Evolutionary conservation across 2,113 vertebrate genomes (phyloP), one percentile per base, ranked within the genome.

Genomic region (Melanotaenia duboulayi): DNA sequence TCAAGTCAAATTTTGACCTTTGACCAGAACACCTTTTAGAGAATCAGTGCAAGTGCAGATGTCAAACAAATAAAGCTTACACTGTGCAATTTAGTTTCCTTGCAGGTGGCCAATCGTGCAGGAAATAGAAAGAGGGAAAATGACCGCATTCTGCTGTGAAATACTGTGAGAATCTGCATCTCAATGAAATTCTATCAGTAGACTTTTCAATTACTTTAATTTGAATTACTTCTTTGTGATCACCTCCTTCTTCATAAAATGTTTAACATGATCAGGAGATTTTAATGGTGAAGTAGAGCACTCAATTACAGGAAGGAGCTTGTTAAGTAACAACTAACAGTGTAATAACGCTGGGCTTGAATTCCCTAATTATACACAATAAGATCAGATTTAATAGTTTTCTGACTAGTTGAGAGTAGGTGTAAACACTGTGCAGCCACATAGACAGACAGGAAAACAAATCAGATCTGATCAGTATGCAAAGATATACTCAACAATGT

Each of bases 1-100:
- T 75, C 57, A 82, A 83, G 65, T 77, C 80, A 73, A 42, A 81
- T 83, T 82, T 22, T 75, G 44, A 85, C 83, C 75, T 71, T 37
- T 62, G 68, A 75, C 77, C 73, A 42, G 35, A 61, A 37, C 73
- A 73, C 25, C 35, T 75, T 82, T 46, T 1, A 72, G 54, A 86
- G 19, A 86, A 73, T 65, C 40, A 63, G 32, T 42, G 55, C 55
- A 44, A 74, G 49, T 76, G 65, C 67, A 73, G 5, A 22, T 78
- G 78, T 75, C 52, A 71, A 74, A 87, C 76, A 87, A 83, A 87
- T 61, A 78, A 76, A 65, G 65, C 55, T 55, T 49, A 78, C 22
- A 61, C 39, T 62, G 54, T 70, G 65, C 54, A 65, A 74, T 76
- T 87, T 37, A 39, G 82, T 65, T 86, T 81, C 66, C 63, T 78